Evolutionary conservation across 2,888 invertebrate genomes (phyloP).

Genomic region (Harpagoxenus sublaevis): DNA sequence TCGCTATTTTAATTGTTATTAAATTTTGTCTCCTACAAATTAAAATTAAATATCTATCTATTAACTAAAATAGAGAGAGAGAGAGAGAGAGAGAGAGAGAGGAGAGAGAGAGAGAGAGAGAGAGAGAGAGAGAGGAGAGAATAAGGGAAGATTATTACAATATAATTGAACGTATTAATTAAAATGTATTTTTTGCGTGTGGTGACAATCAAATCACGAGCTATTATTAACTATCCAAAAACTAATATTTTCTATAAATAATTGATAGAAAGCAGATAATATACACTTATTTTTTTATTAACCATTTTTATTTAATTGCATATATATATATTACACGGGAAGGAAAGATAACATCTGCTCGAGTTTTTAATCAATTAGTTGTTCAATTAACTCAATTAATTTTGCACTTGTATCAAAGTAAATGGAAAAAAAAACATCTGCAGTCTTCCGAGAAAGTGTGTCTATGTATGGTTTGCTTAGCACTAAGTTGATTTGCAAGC

Average conservation of each 20-base stretch:
- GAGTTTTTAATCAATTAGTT: not conserved
- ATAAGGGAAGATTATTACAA: not conserved
- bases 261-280: not conserved
- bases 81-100: no score
- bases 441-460: not conserved
- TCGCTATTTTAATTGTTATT: not conserved
- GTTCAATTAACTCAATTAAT: not conserved
- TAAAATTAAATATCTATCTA: not conserved
- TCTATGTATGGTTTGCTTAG: not conserved
- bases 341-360: not conserved
- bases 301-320: not conserved
- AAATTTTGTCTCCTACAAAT: conserved; percentile 1
- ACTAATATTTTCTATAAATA: not conserved
- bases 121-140: no score
- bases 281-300: not conserved
- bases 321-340: no score
- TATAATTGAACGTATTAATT: not conserved
- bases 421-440: not conserved
- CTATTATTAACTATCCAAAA: not conserved
- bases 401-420: not conserved
- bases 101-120: no score
- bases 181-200: not conserved
- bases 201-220: not conserved
- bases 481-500: conserved; percentile 1
- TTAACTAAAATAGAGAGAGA: not conserved